Evolutionary conservation across 2,113 vertebrate species (phyloP), one percentile per base, ranked within the genome.

Genomic region (Percopsis transmontana): DNA sequence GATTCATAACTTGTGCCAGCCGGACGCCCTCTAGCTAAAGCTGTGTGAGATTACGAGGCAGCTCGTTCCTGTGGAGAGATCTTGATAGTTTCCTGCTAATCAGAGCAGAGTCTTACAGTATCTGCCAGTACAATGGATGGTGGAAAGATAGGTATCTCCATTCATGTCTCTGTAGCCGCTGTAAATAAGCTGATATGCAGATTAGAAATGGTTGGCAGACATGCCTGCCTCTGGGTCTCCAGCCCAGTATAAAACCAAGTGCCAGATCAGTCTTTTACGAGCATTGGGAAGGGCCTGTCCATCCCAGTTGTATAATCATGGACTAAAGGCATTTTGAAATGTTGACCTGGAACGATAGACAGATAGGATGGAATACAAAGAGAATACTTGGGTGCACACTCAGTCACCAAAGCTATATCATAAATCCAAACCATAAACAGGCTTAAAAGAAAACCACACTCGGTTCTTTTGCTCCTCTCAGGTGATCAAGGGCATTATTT

Each of bases 181-280:
- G 40, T 71, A 74, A 76, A 72, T 15, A 50, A 13, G 18, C 70
- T 59, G 68, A 86, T 81, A 69, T 70, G 72, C 2, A 74, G 77
- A 83, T 70, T 60, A 59, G 24, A 66, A 23, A 0, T 45, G 18
- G 61, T 40, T 41, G 65, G 53, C 40, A 11, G 55, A 33, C 62
- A 69, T 21, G 44, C 55, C 68, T 42, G 70, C 38, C 55, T 33
- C 45, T 77, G 81, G 45, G 57, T 44, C 38, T 23, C 56, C 48
- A 18, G 76, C 27, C 56, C 48, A 18, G 76, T 44, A 58, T 13
- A 2, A 73, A 76, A 75, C 60, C 39, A 23, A 7, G 21, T 21
- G 15, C 23, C 2, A 7, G 51, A 44, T 41, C 21, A 44, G 23
- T 12, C 47, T 24, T 66, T 81, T 75, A 66, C n/a, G 57, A 58